phyloP scores from a whole-genome alignment of 2,888 invertebrate species.

The Xestia sexstrigata region DNA sequence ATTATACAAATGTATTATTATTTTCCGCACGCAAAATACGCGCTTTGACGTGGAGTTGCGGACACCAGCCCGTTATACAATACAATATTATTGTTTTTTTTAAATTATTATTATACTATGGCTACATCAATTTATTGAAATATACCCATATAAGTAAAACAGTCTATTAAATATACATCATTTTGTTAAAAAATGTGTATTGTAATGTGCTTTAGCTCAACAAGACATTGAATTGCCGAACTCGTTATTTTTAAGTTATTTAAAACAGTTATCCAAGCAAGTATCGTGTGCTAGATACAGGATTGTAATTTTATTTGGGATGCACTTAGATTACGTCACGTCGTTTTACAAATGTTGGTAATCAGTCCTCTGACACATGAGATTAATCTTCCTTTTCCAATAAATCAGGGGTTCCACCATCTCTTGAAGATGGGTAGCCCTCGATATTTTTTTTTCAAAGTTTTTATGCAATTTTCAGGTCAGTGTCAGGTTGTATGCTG shows the following conservation, averaged over 20 bases:
- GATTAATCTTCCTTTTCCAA: not conserved
- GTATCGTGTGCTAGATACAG: not conserved
- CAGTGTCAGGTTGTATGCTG: too few species aligned
- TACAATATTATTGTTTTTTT: too few species aligned
- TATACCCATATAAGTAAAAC: not conserved
- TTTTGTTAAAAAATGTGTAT: slow-evolving; percentile 4
- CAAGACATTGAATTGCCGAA: slow-evolving; percentile 11
- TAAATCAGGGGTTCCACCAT: not conserved
- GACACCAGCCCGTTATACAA: too few species aligned
- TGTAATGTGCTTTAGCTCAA: slow-evolving; percentile 37
- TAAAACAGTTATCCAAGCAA: not conserved
- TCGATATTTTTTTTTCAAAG: too few species aligned
- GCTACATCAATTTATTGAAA: not conserved
- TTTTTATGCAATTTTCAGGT: too few species aligned
- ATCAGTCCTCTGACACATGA: too few species aligned
- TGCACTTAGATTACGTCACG: not conserved
- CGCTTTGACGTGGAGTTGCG: too few species aligned
- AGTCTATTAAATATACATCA: not conserved
- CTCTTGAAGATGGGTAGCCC: too few species aligned
- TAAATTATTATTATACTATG: too few species aligned
- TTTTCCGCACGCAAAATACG: too few species aligned
- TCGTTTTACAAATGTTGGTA: not conserved
- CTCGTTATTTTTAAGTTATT: slow-evolving; percentile 18
- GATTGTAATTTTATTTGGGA: slow-evolving; percentile 7
- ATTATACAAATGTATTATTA: too few species aligned